Base-by-base conservation (phyloP, 2,888 invertebrate genomes). In the Eilema caniola region DNA sequence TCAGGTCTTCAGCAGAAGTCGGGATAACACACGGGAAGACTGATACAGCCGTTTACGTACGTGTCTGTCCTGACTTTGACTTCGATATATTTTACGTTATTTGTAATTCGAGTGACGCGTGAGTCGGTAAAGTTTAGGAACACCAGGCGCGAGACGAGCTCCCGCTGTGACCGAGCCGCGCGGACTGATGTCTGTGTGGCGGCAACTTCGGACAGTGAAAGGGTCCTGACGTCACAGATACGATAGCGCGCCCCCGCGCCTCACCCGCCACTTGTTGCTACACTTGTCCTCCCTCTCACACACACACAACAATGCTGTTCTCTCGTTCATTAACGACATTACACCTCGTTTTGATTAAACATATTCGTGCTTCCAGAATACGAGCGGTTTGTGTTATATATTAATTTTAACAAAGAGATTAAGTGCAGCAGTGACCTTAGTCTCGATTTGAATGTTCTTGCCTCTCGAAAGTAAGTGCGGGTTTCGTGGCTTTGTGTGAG, bases 181-280 rank as follows among this genome's bases (percentile, higher is more conserved):
- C 89, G 92, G 93, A 95, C 95, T 95, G 93, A 89, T 81, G 89
- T 79, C 75, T 79, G 69, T 79, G 78, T 80, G 77, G 67, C 69
- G 71, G 80, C 82, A 89, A 90, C 89, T 89, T 88, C 89, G 90
- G 90, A 86, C 93, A 95, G 93, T 94, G 95, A 95, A 94, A 95
- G 94, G 94, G 91, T 86, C 90, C 78, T 96, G 96, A 96, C 96
- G 96, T 96, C 96, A 96, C 90, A 80, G 70, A 82, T 89, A 90
- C 93, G 93, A 94, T 95, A 96, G 96, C 94, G 90, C 85, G 80
- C 86, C 86, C 85, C 87, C 87, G 78, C 88, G 71, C 83, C 83
- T 74, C 81, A 77, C 81, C 79, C 82, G 83, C 84, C 79, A 93
- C 94, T 93, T 95, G 94, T 95, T 94, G 94, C 94, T 91, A 93